These are phyloP conservation scores for Helicolenus hilgendorfi DNA, from an alignment of 2,797 vertebrate genomes.

Conservation along the genomic window DNA sequence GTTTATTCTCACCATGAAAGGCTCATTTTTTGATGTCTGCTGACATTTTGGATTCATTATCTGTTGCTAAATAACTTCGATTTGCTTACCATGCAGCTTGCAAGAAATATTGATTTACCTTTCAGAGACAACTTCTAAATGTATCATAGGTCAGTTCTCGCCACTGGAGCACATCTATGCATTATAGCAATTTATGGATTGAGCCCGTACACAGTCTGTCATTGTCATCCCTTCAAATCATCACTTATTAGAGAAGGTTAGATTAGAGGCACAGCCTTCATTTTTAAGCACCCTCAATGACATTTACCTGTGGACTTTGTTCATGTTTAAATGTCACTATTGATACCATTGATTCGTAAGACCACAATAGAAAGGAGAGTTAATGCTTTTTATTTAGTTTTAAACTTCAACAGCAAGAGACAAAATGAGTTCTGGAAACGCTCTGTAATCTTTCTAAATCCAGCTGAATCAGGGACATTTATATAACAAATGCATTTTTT, in stretches of 20 bases:
- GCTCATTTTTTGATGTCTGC: slow-evolving; percentile 47
- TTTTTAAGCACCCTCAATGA: slow-evolving; percentile 52
- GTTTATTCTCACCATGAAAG: slow-evolving; percentile 55
- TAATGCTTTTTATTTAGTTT: slow-evolving; percentile 10
- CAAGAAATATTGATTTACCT: slow-evolving; percentile 83
- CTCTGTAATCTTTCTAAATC: background rate
- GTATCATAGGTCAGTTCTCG: slow-evolving; percentile 74
- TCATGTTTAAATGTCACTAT: slow-evolving; percentile 75
- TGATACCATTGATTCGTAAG: slow-evolving; percentile 64
- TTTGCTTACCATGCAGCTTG: slow-evolving; percentile 78
- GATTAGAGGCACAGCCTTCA: slow-evolving; percentile 36
- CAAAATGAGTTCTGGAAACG: background rate
- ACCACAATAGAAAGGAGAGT: slow-evolving; percentile 14
- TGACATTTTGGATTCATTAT: slow-evolving; percentile 86
- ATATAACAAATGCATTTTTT: background rate
- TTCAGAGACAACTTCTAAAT: slow-evolving; percentile 75
- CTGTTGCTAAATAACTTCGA: slow-evolving; percentile 81
- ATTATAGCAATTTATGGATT: slow-evolving; percentile 80
- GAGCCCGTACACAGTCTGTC: slow-evolving; percentile 44
- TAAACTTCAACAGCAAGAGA: slow-evolving; percentile 7
- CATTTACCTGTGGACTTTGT: slow-evolving; percentile 72
- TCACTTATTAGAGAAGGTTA: slow-evolving; percentile 64
- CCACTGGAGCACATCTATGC: slow-evolving; percentile 76
- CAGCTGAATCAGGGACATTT: background rate
- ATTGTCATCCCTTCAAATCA: slow-evolving; percentile 71